Base-by-base conservation (phyloP, 2,888 invertebrate species). In the Patella caerulea region DNA sequence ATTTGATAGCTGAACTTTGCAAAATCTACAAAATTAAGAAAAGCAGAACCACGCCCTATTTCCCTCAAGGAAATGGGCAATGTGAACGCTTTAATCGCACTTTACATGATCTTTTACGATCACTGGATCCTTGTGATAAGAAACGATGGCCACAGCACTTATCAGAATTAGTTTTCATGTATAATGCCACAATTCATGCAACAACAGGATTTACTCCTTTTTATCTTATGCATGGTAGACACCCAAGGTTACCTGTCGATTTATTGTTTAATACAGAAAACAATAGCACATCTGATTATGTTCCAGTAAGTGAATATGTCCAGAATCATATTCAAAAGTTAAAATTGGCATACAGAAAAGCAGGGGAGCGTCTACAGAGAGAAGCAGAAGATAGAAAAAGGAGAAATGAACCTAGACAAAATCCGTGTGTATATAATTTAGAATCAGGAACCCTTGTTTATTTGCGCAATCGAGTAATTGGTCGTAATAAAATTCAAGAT, bases 81-180 rank as follows among this genome's bases (percentile, higher is more conserved):
- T 83, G 83, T 71, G 82, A 86, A 77, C 52, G 83, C 11, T 84
- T 86, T 71, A 83, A 85, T 54, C 15, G 78, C 15, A 80, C 80
- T 15, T 53, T 80, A 14, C 78, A 72, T n/a, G n/a, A 78, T 45
- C 71, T 56, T 15, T 56, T 56, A 17, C 56, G 56, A 56, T 56
- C 56, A 15, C 17, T 56, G 17, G 56, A 56, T 17, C 14, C 56
- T 56, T 2, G 5, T 56, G 15, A 56, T 14, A 56, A 56, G 17
- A 14, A 55, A n/a, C 24, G 55, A 12, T 80, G 80, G 80, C 78
- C 72, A 9, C 70, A 80, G n/a, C 72, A 71, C 54, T 19, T 80
- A 15, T 24, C 71, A 2, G 55, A 59, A 29, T 19, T 77, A 12
- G 54, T 78, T 19, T 78, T 19, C 24, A 72, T 78, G 17, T 79